Conservation (phyloP, 1,140 invertebrate species). For the Diorhabda carinulata region DNA sequence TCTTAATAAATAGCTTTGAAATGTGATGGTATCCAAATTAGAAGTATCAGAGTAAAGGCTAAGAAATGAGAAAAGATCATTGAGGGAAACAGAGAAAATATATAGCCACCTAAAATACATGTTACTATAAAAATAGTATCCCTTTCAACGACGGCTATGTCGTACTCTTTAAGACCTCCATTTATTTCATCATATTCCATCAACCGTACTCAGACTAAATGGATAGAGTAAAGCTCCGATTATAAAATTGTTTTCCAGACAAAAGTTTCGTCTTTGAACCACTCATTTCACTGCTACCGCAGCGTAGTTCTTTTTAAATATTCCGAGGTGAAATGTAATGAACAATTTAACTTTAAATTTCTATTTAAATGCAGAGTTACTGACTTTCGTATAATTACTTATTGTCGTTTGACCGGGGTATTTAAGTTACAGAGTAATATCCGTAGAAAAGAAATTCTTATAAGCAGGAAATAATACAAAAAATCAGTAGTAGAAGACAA, state of each 20-base stretch:
- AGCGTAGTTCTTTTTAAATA: not conserved
- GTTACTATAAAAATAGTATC: not conserved
- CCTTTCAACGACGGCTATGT: not conserved
- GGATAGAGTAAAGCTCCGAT: not conserved
- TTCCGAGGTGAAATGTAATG: not conserved
- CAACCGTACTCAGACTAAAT: slow-evolving; percentile 3
- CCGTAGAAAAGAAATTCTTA: too few species aligned
- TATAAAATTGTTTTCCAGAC: slow-evolving; percentile 1
- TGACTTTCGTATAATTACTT: not conserved
- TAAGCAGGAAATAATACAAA: too few species aligned
- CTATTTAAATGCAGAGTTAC: slow-evolving; percentile 2
- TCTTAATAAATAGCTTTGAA: too few species aligned
- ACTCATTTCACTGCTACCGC: not conserved
- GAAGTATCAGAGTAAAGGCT: too few species aligned
- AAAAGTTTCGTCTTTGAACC: not conserved
- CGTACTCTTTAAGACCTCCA: not conserved
- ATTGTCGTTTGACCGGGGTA: too few species aligned
- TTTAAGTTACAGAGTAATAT: too few species aligned
- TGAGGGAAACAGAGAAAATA: too few species aligned
- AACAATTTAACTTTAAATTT: slow-evolving; percentile 3
- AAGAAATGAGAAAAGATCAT: too few species aligned
- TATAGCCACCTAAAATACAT: too few species aligned
- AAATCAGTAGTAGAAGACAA: too few species aligned
- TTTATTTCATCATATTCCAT: slow-evolving; percentile 3
- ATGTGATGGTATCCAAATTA: too few species aligned